phyloP scores from a whole-genome alignment of 2,888 invertebrate genomes.

The Dromius quadrimaculatus region DNA sequence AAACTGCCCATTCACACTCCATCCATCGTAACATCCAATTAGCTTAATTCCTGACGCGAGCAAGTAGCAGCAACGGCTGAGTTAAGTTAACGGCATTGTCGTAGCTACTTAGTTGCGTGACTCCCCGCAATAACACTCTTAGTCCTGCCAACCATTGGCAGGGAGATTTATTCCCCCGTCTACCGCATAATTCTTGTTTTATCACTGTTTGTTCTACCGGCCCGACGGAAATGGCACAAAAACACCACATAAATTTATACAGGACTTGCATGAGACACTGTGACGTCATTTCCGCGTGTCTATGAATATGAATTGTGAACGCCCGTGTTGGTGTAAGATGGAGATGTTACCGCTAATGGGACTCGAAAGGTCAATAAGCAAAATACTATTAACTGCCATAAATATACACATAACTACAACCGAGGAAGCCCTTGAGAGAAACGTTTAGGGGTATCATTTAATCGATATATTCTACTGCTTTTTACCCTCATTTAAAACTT shows the following conservation, averaged over 20 bases:
- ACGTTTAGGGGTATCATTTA: no score
- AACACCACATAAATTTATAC: conserved; percentile 43
- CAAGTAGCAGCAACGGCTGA: neutral
- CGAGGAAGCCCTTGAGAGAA: no score
- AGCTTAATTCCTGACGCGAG: conserved; percentile 9
- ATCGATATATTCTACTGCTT: no score
- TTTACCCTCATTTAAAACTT: no score
- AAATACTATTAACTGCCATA: no score
- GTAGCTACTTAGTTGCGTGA: conserved; percentile 35
- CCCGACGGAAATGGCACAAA: conserved; percentile 49
- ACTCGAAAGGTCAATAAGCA: neutral
- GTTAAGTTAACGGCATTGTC: neutral
- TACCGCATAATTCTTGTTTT: conserved; percentile 50
- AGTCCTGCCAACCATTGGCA: conserved; percentile 40
- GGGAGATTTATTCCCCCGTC: conserved; percentile 49
- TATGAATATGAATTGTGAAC: conserved; percentile 41
- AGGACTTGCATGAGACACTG: conserved; percentile 33
- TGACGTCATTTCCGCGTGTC: conserved; percentile 36
- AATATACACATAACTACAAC: no score
- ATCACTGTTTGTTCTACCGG: conserved; percentile 46
- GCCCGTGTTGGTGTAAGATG: conserved; percentile 1
- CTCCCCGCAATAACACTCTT: conserved; percentile 46
- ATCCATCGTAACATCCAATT: conserved; percentile 16
- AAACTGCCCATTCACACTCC: conserved; percentile 15
- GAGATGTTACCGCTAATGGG: conserved; percentile 24